phyloP scores from a whole-genome alignment of 2,888 invertebrate genomes.

The Tanytarsus gracilentus region DNA sequence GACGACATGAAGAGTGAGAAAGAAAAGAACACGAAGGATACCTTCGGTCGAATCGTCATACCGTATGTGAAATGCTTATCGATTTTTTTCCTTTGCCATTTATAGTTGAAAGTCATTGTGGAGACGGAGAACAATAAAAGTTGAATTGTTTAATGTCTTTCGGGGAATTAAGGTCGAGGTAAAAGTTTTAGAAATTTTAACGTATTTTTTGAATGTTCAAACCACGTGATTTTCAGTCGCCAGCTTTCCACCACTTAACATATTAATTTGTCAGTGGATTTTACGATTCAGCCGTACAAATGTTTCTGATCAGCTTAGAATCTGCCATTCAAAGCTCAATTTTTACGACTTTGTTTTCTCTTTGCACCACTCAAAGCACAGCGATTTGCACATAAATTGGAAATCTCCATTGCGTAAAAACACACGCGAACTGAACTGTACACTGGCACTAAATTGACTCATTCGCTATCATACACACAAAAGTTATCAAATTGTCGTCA shows the following conservation, averaged over 20 bases:
- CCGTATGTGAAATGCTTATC: conserved; percentile 10
- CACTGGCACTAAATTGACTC: background rate
- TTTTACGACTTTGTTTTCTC: conserved; percentile 25
- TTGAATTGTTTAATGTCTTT: background rate
- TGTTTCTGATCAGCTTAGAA: background rate
- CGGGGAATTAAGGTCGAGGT: background rate
- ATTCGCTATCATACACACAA: too few species aligned
- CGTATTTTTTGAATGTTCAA: too few species aligned
- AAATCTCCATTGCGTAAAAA: background rate
- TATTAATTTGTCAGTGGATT: conserved; percentile 26
- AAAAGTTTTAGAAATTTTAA: too few species aligned
- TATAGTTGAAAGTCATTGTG: background rate
- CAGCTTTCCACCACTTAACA: too few species aligned
- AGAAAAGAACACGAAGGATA: conserved; percentile 9
- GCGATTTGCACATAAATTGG: conserved; percentile 29
- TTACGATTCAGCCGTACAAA: conserved; percentile 1
- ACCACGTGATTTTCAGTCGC: too few species aligned
- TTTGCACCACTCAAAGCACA: background rate
- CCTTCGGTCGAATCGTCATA: conserved; percentile 7
- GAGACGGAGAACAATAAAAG: background rate
- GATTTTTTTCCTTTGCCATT: conserved; percentile 1
- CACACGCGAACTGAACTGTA: background rate
- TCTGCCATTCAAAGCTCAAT: background rate
- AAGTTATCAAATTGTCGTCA: too few species aligned
- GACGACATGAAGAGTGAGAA: conserved; percentile 7